Evolutionary conservation across 2,113 vertebrate species (phyloP).

Genomic region (Chloroceryle aenea): DNA sequence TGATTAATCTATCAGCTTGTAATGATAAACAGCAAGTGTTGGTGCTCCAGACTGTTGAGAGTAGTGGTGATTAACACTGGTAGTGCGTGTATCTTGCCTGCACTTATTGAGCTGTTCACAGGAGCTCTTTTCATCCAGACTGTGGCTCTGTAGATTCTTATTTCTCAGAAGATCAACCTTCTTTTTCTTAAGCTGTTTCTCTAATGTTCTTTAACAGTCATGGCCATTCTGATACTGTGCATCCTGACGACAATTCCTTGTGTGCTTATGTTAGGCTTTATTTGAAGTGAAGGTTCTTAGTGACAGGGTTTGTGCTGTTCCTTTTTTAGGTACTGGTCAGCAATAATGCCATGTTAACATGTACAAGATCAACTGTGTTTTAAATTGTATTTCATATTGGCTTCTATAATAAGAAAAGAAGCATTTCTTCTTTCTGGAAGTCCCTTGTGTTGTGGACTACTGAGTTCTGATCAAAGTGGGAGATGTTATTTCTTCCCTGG

Average conservation of each 20-base stretch:
- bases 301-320: not conserved
- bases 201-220: not conserved
- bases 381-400: not conserved
- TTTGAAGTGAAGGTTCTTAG: not conserved
- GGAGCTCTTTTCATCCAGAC: not conserved
- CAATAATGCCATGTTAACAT: not conserved
- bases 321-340: not conserved
- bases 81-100: not conserved
- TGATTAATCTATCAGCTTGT: not conserved
- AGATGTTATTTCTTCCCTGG: not conserved
- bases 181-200: not conserved
- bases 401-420: not conserved
- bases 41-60: not conserved
- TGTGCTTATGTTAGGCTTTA: not conserved
- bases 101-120: not conserved
- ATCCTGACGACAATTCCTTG: not conserved
- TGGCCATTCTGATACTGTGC: not conserved
- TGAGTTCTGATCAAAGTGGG: not conserved
- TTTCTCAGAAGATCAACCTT: not conserved
- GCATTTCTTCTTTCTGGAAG: not conserved
- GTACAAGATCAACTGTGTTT: not conserved
- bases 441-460: not conserved
- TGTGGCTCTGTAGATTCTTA: not conserved
- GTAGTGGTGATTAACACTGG: not conserved
- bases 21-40: not conserved